Evolutionary conservation across 53 echinoderm and acorn worm species (phyloP), one percentile per base, ranked within the genome.

Genomic region (Apostichopus leukothele): DNA sequence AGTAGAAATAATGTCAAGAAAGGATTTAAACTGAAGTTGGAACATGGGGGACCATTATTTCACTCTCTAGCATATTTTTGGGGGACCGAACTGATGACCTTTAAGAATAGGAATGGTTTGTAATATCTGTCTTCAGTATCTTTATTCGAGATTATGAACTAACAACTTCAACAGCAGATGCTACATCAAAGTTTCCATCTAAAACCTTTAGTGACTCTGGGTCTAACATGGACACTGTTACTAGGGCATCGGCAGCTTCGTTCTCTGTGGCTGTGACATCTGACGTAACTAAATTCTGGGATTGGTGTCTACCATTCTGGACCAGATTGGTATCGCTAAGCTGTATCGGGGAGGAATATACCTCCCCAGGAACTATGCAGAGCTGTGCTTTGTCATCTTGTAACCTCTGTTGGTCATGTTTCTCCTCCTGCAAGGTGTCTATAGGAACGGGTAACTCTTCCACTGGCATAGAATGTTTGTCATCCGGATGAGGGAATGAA

Each of bases 191-290:
- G 81, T 20, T 25, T 23, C 81, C 81, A 81, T 59, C 81, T 52
- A 81, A 52, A 54, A 53, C 59, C 81, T 81, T 81, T 0, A 81
- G 60, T 51, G 81, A 81, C 18, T 53, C 81, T 19, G 81, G 81
- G 23, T 81, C 81, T 22, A 81, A n/a, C 81, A 81, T 81, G 54
- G 81, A 81, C 16, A 81, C 81, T 22, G 81, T 81, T 81, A 81
- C 81, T 6, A 81, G 59, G 1, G 81, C 81, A 81, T 55, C 55
- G 10, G 23, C 81, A 50, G 60, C 81, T 55, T 81, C 81, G 19
- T 81, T 81, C 20, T 81, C 81, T 52, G 81, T 81, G 21, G 81
- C 81, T 55, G 81, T 81, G 81, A 81, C 55, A 57, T 21, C 20
- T 11, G 81, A 81, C 18, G 71, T 18, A 6, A 18, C 71, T n/a